Percentiles rank a stretch among this genome's conserved stretches.
These are phyloP conservation scores for Hetaerina titia DNA, from an alignment of 2,888 invertebrate species.

Conservation along the genomic window DNA sequence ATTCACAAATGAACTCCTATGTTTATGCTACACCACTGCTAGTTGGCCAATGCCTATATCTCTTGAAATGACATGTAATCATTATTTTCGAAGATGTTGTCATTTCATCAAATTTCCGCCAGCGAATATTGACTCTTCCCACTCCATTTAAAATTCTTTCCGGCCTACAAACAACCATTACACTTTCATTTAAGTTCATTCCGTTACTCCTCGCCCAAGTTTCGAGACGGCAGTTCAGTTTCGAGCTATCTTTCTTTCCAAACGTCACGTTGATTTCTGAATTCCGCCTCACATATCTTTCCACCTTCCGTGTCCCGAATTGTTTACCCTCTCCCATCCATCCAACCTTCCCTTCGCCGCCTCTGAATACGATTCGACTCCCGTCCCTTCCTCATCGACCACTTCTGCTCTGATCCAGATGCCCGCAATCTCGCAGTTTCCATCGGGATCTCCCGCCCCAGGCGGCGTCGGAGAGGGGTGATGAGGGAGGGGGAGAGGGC, in stretches of 20 bases:
- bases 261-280: background rate
- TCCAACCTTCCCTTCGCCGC: background rate
- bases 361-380: background rate
- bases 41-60: no score
- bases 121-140: no score
- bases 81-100: no score
- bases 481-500: background rate
- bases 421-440: slow-evolving; percentile 39
- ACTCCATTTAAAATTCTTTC: no score
- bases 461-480: background rate
- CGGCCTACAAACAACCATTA: no score
- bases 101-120: no score
- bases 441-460: background rate
- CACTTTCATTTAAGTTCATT: no score
- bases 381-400: background rate
- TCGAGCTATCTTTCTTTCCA: background rate
- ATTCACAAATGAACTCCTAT: no score
- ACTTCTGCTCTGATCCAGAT: background rate
- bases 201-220: no score
- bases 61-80: no score
- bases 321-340: background rate
- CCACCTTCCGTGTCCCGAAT: background rate
- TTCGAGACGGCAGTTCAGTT: background rate
- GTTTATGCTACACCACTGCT: no score
- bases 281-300: background rate